A percentile compares a stretch with the other conserved stretches of the same genome.
phyloP scores from a whole-genome alignment of 2,113 vertebrate species.

The Zosterops japonicus region DNA sequence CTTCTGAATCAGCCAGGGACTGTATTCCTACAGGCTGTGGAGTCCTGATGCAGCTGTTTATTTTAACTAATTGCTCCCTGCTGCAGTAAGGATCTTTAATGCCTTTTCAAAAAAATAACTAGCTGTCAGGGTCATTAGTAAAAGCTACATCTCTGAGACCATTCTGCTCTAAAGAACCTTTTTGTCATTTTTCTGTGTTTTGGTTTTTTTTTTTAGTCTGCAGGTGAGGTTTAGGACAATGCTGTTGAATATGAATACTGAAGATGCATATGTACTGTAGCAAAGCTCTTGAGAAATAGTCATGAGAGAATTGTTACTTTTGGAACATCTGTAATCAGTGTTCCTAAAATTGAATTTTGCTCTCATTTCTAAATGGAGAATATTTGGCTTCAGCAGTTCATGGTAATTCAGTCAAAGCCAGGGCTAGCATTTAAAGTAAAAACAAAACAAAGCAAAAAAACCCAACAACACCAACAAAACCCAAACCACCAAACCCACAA shows the following conservation, averaged over 20 bases:
- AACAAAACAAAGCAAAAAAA: background rate
- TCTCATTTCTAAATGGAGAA: background rate
- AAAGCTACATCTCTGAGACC: background rate
- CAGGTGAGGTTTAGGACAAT: background rate
- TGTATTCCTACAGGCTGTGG: background rate
- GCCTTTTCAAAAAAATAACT: background rate
- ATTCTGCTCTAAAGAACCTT: background rate
- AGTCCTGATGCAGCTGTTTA: background rate
- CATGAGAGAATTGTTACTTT: background rate
- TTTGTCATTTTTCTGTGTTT: background rate
- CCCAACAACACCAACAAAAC: background rate
- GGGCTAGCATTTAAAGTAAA: background rate
- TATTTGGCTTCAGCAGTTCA: background rate
- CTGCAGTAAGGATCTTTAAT: background rate
- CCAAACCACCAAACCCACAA: background rate
- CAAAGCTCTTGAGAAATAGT: background rate
- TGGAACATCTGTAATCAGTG: background rate
- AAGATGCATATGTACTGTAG: background rate
- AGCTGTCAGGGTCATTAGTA: background rate
- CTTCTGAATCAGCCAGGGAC: background rate
- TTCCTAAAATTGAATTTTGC: background rate
- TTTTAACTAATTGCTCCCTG: background rate
- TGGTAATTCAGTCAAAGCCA: background rate
- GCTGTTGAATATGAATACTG: background rate
- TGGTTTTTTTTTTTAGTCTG: background rate